Evolutionary conservation across 2,888 invertebrate genomes (phyloP).

Genomic region (Stenolophus ochropezus): DNA sequence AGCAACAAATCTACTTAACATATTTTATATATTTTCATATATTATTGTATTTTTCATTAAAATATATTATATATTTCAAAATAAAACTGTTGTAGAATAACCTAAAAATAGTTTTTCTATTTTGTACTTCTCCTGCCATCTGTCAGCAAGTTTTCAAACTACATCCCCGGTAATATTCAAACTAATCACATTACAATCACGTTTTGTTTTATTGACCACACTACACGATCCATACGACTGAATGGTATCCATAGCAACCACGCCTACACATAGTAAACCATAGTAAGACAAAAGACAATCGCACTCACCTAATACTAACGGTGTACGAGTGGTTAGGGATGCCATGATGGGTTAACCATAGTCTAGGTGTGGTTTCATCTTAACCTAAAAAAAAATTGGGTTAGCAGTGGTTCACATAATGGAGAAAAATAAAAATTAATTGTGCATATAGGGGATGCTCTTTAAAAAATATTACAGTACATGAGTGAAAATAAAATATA

Average conservation of each 20-base stretch:
- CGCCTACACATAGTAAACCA: constrained; percentile 18
- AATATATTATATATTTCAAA: not conserved
- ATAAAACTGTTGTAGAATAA: not conserved
- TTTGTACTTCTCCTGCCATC: not conserved
- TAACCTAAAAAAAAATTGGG: not conserved
- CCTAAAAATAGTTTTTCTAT: constrained; percentile 5
- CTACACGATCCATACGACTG: constrained; percentile 8
- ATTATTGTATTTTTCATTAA: too few species aligned
- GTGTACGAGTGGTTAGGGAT: not conserved
- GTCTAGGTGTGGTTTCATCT: constrained; percentile 39
- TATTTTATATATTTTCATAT: too few species aligned
- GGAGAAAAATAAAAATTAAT: too few species aligned
- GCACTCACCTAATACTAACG: constrained; percentile 25
- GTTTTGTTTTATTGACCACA: not conserved
- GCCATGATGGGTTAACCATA: constrained; percentile 21
- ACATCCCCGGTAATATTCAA: not conserved
- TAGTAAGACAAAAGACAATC: not conserved
- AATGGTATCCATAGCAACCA: constrained; percentile 19
- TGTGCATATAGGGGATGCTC: too few species aligned
- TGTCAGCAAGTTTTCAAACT: not conserved
- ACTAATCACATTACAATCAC: constrained; percentile 4
- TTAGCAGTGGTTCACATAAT: too few species aligned
- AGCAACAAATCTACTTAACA: too few species aligned
- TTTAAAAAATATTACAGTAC: too few species aligned
- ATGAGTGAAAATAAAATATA: too few species aligned